Evolutionary conservation across 1,140 invertebrate genomes (phyloP).

Genomic region (Harlomillsia oculata): DNA sequence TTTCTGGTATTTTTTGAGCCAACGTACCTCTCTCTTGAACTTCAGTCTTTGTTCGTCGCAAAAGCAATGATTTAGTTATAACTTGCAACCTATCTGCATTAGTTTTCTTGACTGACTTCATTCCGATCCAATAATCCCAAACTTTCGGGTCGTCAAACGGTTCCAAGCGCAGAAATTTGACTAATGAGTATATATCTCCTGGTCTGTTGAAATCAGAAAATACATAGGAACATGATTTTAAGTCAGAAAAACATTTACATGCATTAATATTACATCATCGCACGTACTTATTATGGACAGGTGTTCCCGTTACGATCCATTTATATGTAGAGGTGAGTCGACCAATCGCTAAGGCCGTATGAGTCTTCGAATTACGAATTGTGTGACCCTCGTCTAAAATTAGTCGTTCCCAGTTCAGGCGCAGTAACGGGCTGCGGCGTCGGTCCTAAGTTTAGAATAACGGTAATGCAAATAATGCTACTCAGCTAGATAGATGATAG

Average conservation of each 20-base stretch:
- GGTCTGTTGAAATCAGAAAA: slow-evolving; percentile 6
- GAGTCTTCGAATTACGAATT: slow-evolving; percentile 76
- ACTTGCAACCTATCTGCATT: slow-evolving; percentile 62
- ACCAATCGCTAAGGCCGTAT: slow-evolving; percentile 60
- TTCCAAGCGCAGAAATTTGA: slow-evolving; percentile 21
- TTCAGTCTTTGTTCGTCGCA: slow-evolving; percentile 74
- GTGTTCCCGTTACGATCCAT: slow-evolving; percentile 88
- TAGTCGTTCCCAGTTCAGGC: slow-evolving; percentile 69
- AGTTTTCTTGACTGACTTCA: slow-evolving; percentile 59
- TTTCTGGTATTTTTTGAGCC: slow-evolving; percentile 34
- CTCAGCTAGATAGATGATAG: too few species aligned
- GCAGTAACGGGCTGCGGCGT: slow-evolving; percentile 42
- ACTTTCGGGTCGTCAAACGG: slow-evolving; percentile 39
- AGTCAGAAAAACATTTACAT: neutral
- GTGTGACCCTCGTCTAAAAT: slow-evolving; percentile 89
- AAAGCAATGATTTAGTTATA: slow-evolving; percentile 67
- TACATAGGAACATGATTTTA: neutral
- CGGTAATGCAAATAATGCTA: neutral
- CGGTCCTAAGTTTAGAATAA: slow-evolving; percentile 3
- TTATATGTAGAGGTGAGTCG: slow-evolving; percentile 51
- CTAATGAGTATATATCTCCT: slow-evolving; percentile 24
- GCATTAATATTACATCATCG: slow-evolving; percentile 52
- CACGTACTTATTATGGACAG: slow-evolving; percentile 84
- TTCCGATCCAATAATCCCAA: slow-evolving; percentile 57
- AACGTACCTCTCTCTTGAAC: slow-evolving; percentile 42